Evolutionary conservation across 2,888 invertebrate genomes (phyloP).

Genomic region (Drosophila suboccidentalis): DNA sequence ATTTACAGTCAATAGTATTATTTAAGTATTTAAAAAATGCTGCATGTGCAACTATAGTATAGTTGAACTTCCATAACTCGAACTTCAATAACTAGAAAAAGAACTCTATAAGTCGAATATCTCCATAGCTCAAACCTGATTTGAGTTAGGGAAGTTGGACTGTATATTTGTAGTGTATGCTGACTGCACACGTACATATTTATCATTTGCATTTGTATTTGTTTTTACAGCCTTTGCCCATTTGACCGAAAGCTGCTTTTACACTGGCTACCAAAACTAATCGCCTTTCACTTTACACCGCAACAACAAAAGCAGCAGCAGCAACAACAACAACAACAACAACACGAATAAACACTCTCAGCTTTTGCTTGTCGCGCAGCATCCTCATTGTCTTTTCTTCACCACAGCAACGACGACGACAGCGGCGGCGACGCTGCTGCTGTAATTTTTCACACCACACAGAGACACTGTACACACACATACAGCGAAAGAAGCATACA

Average conservation of each 20-base stretch:
- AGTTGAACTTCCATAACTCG: too few species aligned
- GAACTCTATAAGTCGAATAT: too few species aligned
- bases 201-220: background rate
- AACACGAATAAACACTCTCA: conserved; percentile 28
- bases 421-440: conserved; percentile 66
- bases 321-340: conserved; percentile 16
- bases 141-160: too few species aligned
- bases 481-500: conserved; percentile 16
- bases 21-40: background rate
- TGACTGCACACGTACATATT: background rate
- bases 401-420: conserved; percentile 51
- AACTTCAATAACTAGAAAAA: too few species aligned
- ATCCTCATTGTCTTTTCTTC: conserved; percentile 72
- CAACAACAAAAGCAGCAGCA: conserved; percentile 20
- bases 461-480: conserved; percentile 17
- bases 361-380: conserved; percentile 38
- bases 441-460: conserved; percentile 77
- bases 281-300: conserved; percentile 57
- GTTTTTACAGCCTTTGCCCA: conserved; percentile 14
- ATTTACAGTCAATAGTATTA: background rate
- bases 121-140: too few species aligned
- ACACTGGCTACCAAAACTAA: conserved; percentile 44
- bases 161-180: background rate
- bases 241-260: conserved; percentile 20
- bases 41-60: too few species aligned